phyloP scores from a whole-genome alignment of 1,140 invertebrate species.

The Drosophila repleta region DNA sequence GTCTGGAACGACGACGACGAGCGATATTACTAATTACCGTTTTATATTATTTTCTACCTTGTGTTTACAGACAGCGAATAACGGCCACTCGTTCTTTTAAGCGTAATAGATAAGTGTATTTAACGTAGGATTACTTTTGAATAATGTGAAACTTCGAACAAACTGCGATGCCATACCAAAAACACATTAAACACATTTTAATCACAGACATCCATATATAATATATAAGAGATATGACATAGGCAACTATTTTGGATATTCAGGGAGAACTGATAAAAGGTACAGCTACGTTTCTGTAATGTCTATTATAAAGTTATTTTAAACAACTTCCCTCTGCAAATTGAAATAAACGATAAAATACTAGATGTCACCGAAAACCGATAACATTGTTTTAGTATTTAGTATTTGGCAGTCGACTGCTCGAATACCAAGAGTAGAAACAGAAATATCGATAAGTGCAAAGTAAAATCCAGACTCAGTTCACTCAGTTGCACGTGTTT shows the following conservation, averaged over 20 bases:
- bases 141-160: slow-evolving; percentile 35
- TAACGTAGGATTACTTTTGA: slow-evolving; percentile 14
- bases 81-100: slow-evolving; percentile 7
- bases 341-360: slow-evolving; percentile 11
- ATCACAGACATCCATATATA: not conserved
- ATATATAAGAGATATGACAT: not conserved
- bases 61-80: not conserved
- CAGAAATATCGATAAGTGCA: slow-evolving; percentile 1
- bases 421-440: not conserved
- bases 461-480: slow-evolving; percentile 1
- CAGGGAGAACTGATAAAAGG: not conserved
- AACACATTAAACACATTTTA: slow-evolving; percentile 30
- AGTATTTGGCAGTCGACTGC: slow-evolving; percentile 1
- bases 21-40: slow-evolving; percentile 25
- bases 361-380: not conserved
- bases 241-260: not conserved
- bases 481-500: slow-evolving; percentile 34
- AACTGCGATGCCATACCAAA: slow-evolving; percentile 54
- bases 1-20: slow-evolving; percentile 79
- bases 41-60: not conserved
- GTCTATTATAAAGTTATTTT: not conserved
- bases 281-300: not conserved
- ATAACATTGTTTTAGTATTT: not conserved
- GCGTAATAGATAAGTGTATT: slow-evolving; percentile 21
- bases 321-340: not conserved